Evolutionary conservation across 2,113 vertebrate species (phyloP), one percentile per base, ranked within the genome.

Genomic region (Heterotis niloticus): DNA sequence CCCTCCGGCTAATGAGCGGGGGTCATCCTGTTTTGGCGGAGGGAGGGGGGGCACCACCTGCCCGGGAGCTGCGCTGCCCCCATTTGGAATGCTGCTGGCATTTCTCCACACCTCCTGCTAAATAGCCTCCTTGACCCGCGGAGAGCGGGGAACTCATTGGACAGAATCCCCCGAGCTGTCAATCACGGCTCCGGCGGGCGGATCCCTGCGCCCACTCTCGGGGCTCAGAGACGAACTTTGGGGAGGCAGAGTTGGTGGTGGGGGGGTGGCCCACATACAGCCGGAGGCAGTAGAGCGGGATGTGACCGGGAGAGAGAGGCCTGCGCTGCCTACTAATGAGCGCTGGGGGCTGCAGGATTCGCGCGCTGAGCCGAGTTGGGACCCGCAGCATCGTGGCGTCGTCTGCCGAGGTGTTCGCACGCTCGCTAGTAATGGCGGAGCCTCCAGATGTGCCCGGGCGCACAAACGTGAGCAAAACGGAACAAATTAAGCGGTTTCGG

Each of bases 171-270:
- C 90, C 88, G 80, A 89, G 87, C 92, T 94, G 94, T 91, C 94
- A 95, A 93, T 95, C 94, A 95, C 34, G 34, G 80, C 29, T 87
- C 83, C 81, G 86, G 16, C 88, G 90, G 2, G 88, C 91, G 90
- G 90, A 94, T 93, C 93, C 93, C 92, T 90, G 90, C 90, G 92
- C 89, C 91, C 91, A 92, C 92, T 94, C 91, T 92, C 91, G 90
- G 92, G 90, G 92, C 92, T 91, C 89, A 57, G 69, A 54, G 74
- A 69, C 34, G 67, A 18, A 29, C 26, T 69, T 29, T 16, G 67
- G 28, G 20, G 52, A 64, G 60, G 76, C 3, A 7, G 34, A 7
- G 34, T 2, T 2, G 34, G 34, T 2, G 34, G 34, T 2, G 34
- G 34, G 34, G 34, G 34, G 34, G 34, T 2, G 34, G 34, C 3